These are phyloP conservation scores for Papilio polytes DNA, from an alignment of 1,140 invertebrate species.

Conservation along the genomic window DNA sequence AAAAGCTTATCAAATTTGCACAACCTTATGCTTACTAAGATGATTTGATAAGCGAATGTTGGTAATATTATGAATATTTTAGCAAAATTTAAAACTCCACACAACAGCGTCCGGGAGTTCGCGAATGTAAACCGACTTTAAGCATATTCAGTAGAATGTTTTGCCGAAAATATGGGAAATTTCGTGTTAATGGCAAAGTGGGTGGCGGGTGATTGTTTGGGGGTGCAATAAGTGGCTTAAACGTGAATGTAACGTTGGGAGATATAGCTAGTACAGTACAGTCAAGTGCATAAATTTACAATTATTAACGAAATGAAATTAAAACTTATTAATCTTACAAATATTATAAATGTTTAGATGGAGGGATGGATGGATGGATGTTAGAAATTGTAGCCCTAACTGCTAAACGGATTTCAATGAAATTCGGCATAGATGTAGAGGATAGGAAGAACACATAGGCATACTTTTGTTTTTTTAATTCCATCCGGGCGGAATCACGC, in stretches of 20 bases:
- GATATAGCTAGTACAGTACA: slow-evolving; percentile 11
- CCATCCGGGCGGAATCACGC: no score
- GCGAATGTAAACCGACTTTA: slow-evolving; percentile 18
- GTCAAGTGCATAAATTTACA: no score
- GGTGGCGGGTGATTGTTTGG: slow-evolving; percentile 17
- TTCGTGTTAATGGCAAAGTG: slow-evolving; percentile 24
- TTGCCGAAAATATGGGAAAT: slow-evolving; percentile 32
- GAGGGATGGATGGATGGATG: no score
- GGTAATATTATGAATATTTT: slow-evolving; percentile 29
- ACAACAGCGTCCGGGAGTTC: slow-evolving; percentile 16
- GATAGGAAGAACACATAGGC: no score
- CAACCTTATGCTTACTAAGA: slow-evolving; percentile 6
- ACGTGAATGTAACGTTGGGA: not conserved
- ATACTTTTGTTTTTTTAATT: no score
- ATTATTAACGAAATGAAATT: no score
- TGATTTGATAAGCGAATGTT: slow-evolving; percentile 27
- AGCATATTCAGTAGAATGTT: slow-evolving; percentile 33
- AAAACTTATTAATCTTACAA: no score
- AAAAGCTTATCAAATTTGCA: slow-evolving; percentile 28
- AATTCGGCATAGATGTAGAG: no score
- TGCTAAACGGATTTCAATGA: no score
- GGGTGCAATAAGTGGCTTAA: slow-evolving; percentile 35
- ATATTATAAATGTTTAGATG: no score
- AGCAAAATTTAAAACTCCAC: slow-evolving; percentile 32
- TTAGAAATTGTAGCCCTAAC: no score